These are phyloP conservation scores for Vidua chalybeata DNA, from an alignment of 2,113 vertebrate genomes.

Conservation along the genomic window DNA sequence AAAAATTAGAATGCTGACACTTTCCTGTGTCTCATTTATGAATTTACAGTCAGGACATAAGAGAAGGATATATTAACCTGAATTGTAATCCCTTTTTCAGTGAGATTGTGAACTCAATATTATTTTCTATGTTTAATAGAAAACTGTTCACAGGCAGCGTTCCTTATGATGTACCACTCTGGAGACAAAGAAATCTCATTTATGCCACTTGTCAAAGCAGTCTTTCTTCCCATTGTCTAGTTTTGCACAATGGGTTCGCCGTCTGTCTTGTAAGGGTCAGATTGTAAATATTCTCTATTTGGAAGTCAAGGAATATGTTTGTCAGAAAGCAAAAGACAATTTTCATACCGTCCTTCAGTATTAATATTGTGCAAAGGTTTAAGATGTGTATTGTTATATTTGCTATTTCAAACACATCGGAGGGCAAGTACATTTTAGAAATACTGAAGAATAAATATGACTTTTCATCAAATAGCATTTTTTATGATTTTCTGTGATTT, in stretches of 20 bases:
- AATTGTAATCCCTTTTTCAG: not conserved
- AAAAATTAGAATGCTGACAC: not conserved
- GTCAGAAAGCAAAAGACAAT: not conserved
- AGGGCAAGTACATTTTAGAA: not conserved
- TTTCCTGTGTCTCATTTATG: not conserved
- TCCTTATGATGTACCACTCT: not conserved
- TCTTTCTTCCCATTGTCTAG: not conserved
- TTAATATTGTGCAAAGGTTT: not conserved
- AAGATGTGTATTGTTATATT: not conserved
- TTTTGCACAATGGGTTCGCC: fast-evolving
- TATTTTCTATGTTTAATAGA: not conserved
- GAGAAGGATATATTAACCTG: not conserved
- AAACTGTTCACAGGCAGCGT: not conserved
- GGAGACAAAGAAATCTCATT: not conserved
- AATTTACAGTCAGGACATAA: not conserved
- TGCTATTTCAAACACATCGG: not conserved
- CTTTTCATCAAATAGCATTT: not conserved
- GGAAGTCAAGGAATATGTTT: not conserved
- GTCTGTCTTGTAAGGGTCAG: not conserved
- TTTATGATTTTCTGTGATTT: not conserved
- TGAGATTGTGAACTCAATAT: not conserved
- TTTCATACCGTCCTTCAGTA: not conserved
- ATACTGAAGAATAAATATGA: not conserved
- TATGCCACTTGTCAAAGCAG: not conserved
- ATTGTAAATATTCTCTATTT: not conserved